A percentile compares a stretch with the other conserved stretches of the same genome.
These are phyloP conservation scores for Helleia helle DNA, from an alignment of 2,888 invertebrate species.

Conservation along the genomic window DNA sequence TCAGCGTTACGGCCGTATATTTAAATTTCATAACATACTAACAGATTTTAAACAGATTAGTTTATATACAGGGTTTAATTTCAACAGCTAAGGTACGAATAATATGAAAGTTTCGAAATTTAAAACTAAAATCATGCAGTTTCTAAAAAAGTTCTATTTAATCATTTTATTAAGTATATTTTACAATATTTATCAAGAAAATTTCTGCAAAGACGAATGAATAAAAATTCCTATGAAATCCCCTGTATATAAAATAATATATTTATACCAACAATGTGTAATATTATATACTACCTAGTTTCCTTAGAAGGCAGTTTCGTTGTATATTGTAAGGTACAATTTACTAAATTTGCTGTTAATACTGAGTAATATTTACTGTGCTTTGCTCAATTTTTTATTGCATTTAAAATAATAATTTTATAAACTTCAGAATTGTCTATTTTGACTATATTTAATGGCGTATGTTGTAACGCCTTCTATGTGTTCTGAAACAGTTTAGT, in stretches of 20 bases:
- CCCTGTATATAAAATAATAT: too few relatives aligned
- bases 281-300: too few relatives aligned
- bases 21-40: neutral
- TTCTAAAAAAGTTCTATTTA: too few relatives aligned
- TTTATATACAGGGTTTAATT: neutral
- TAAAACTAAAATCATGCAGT: too few relatives aligned
- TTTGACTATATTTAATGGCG: neutral
- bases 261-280: neutral
- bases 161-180: too few relatives aligned
- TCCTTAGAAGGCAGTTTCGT: too few relatives aligned
- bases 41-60: neutral
- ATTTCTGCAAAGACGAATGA: too few relatives aligned
- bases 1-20: neutral
- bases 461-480: neutral
- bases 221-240: too few relatives aligned
- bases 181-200: too few relatives aligned
- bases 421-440: neutral
- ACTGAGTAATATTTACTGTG: neutral
- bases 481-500: neutral
- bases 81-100: neutral
- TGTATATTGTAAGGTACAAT: too few relatives aligned
- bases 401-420: neutral
- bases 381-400: slow-evolving; percentile 5
- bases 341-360: neutral
- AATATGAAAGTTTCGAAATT: neutral